Evolutionary conservation across 2,113 vertebrate genomes (phyloP), one percentile per base, ranked within the genome.

Genomic region (Poeciliopsis occidentalis): DNA sequence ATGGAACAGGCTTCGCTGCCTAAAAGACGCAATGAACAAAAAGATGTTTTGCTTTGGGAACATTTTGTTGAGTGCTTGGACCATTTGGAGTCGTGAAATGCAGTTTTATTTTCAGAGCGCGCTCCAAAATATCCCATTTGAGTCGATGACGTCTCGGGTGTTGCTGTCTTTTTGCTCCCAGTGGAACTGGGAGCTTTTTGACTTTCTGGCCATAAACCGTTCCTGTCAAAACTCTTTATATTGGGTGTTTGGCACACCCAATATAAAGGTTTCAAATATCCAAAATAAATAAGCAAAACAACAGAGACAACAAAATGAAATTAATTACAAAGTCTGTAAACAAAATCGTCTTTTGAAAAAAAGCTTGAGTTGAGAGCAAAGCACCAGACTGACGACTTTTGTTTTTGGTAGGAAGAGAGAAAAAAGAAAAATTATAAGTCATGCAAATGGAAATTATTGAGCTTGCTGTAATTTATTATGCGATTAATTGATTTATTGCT

Each of bases 31-130:
- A 83, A 63, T 1, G 79, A 65, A 77, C 34, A 82, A 79, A 82
- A 82, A 75, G 57, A 78, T 77, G 64, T 80, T 83, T 85, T 74
- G 54, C 75, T 74, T 69, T 1, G 22, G 67, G 80, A 87, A 81
- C 72, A 39, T 85, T 80, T 83, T 44, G 64, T 69, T 72, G 62
- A 74, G 34, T 62, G 71, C 80, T 80, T 29, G 29, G 27, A 67
- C 64, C 63, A 27, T 57, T 69, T 41, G 24, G 70, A 71, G 60
- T 82, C 71, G 66, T 60, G 63, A 30, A 32, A 32, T 71, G 67
- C 74, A 62, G 67, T 82, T 83, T 79, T 24, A 54, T 79, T 77
- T 84, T 64, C 51, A 68, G 64, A 75, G 60, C 10, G 57, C 57
- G 32, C 69, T 60, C 32, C 60, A 2, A 71, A 82, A 69, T 31